Evolutionary conservation across 1,140 invertebrate species (phyloP).

Genomic region (Brachionus paranguensis): DNA sequence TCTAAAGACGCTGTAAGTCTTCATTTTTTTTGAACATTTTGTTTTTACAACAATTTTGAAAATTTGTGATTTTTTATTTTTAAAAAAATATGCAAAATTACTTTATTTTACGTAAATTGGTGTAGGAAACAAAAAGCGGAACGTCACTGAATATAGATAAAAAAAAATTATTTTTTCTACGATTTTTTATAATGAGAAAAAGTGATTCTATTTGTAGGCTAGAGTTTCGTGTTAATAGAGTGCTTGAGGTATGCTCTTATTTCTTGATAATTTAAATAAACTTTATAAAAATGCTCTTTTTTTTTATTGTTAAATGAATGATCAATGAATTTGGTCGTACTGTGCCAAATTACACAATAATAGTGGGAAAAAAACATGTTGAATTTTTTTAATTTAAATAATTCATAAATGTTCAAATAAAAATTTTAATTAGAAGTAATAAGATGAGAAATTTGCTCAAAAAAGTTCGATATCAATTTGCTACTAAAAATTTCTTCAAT

Average conservation of each 20-base stretch:
- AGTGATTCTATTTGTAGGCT: not conserved
- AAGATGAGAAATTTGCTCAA: constrained; percentile 1
- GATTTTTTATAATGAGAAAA: not conserved
- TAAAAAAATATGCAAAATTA: too few species aligned
- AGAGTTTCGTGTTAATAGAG: not conserved
- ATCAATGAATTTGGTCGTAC: not conserved
- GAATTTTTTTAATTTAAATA: not conserved
- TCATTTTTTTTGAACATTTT: too few species aligned
- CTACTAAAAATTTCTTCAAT: not conserved
- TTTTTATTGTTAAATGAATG: not conserved
- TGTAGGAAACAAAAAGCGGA: too few species aligned
- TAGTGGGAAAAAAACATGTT: not conserved
- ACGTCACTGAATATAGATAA: too few species aligned
- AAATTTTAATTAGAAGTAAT: not conserved
- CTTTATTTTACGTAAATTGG: too few species aligned
- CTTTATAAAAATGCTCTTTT: not conserved
- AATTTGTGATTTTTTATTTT: too few species aligned
- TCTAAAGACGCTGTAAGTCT: too few species aligned
- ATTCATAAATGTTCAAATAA: not conserved
- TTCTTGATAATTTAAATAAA: not conserved
- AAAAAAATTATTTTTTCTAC: too few species aligned
- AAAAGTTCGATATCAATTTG: not conserved
- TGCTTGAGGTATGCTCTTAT: not conserved
- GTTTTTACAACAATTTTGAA: too few species aligned
- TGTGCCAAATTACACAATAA: not conserved